Evolutionary conservation across 2,797 vertebrate species (phyloP).

Genomic region (Pygocentrus nattereri): DNA sequence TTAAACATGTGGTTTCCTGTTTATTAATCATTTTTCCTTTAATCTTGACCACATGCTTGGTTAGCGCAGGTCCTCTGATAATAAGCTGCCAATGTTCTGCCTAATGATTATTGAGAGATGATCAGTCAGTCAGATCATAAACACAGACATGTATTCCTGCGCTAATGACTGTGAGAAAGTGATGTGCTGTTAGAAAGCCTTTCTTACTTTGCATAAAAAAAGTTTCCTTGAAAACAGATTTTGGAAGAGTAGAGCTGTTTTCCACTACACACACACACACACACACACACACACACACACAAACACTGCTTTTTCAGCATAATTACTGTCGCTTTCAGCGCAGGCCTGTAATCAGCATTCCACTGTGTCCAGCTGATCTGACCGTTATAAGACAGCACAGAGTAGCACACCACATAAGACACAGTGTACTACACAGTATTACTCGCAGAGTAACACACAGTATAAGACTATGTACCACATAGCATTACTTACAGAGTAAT

Average conservation of each 20-base stretch:
- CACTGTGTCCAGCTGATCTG: not conserved
- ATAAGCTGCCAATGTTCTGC: no score
- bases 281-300: not conserved
- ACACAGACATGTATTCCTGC: not conserved
- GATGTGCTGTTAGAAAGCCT: no score
- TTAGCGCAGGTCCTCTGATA: no score
- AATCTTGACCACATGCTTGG: no score
- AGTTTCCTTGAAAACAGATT: conserved; percentile 6
- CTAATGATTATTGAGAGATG: no score
- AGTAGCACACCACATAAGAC: not conserved
- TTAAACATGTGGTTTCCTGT: no score
- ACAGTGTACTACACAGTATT: not conserved
- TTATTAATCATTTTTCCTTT: no score
- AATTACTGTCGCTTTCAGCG: not conserved
- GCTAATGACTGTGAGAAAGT: not conserved
- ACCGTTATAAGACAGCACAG: not conserved
- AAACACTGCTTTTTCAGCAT: not conserved
- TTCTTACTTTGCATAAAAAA: not conserved
- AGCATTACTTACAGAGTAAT: no score
- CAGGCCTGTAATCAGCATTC: conserved; percentile 1
- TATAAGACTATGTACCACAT: no score
- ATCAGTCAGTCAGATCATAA: not conserved
- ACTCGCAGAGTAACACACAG: not conserved
- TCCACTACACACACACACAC: not conserved
- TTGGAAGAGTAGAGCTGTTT: not conserved